Conservation (phyloP, 2,888 invertebrate genomes). For the Lypha dubia region DNA sequence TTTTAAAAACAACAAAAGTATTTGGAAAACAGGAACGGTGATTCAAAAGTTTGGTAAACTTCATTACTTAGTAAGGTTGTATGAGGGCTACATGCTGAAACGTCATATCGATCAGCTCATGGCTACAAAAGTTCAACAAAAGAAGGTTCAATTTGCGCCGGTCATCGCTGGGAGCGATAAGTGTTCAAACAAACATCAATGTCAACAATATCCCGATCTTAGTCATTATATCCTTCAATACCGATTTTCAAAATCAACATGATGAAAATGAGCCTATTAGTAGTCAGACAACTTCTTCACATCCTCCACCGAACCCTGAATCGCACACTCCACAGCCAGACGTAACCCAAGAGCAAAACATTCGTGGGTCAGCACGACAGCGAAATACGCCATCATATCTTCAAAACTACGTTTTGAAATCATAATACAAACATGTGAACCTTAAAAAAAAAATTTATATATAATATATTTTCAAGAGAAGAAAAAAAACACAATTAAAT, state of each 20-base stretch:
- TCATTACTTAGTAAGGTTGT: too few species aligned
- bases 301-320: neutral
- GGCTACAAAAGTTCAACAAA: constrained; percentile 8
- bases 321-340: neutral
- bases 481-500: neutral
- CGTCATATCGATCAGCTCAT: constrained; percentile 47
- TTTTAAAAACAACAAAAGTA: too few species aligned
- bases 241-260: constrained; percentile 1
- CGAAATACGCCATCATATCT: constrained; percentile 13
- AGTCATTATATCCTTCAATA: neutral
- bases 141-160: constrained; percentile 35
- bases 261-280: neutral
- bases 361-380: constrained; percentile 2
- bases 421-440: neutral
- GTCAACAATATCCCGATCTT: neutral
- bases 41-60: too few species aligned
- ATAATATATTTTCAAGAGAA: neutral
- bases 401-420: neutral
- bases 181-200: neutral
- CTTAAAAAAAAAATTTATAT: neutral
- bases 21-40: too few species aligned
- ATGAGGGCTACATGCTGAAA: constrained; percentile 28
- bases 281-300: neutral
- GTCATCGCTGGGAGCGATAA: neutral
- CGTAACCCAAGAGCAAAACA: constrained; percentile 1